Base-by-base conservation (phyloP, 1,140 invertebrate genomes). In the Andricus grossulariae region DNA sequence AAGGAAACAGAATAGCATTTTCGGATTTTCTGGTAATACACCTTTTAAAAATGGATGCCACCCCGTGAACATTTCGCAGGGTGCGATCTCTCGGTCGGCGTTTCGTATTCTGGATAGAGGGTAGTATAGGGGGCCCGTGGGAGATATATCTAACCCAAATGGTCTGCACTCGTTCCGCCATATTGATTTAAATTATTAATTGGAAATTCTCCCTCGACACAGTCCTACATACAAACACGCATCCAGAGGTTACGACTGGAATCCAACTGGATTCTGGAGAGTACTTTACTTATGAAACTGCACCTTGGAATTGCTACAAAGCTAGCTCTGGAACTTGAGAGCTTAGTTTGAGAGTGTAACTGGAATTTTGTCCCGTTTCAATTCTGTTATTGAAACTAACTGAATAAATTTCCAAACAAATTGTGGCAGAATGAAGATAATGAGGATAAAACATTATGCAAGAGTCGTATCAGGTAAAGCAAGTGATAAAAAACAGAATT, bases 101-200 rank as follows among this genome's bases (percentile, higher is more conserved):
- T 52, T 83, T 84, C 76, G 80, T 83, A 87, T 83, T 78, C 83
- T 75, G 78, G 81, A 76, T 84, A 82, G 82, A 80, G 74, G 80
- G 79, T 55, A 71, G 18, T 78, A 70, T 83, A 85, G 73, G 72
- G 81, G 84, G 84, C 87, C 86, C 88, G 76, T 80, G 87, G 87
- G 88, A 88, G 82, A 80, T 85, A 86, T 87, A 87, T 88, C 84
- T 81, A 80, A 82, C 80, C 84, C 81, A 84, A 87, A 88, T 84
- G 82, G 84, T 85, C 79, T 77, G 77, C 80, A 72, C 83, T 87
- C 84, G 85, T 89, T 86, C 84, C 81, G 74, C 83, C 84, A 84
- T 90, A 89, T 89, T 89, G 89, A 90, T 90, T 89, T 89, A 87
- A 89, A 90, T 90, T 89, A 90, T 90, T 90, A 90, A 90, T 89